These are phyloP conservation scores for Bradypodion ventrale DNA, from an alignment of 2,797 vertebrate species.

Conservation along the genomic window DNA sequence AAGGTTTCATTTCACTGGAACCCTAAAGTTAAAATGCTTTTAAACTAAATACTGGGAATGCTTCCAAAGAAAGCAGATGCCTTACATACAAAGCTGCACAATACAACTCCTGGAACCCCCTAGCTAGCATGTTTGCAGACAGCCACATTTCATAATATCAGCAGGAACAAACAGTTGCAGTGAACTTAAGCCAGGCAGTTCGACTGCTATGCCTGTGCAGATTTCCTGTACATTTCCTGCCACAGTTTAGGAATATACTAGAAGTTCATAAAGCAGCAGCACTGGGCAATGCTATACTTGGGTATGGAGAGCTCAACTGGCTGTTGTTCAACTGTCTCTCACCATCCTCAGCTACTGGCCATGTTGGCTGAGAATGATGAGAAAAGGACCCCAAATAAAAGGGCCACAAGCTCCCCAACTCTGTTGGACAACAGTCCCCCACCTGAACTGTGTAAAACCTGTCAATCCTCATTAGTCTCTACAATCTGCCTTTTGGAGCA, in stretches of 20 bases:
- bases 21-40: background rate
- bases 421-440: too few species aligned
- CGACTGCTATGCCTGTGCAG: background rate
- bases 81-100: background rate
- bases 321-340: background rate
- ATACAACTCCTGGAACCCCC: too few species aligned
- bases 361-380: background rate
- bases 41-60: background rate
- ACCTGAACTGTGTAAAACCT: too few species aligned
- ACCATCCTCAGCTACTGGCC: background rate
- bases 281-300: too few species aligned
- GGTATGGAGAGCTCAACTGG: background rate
- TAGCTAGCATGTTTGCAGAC: background rate
- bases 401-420: background rate
- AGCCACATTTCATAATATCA: background rate
- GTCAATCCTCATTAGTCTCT: too few species aligned
- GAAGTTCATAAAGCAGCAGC: background rate
- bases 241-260: background rate
- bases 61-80: background rate
- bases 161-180: background rate
- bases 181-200: background rate
- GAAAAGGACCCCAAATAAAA: background rate
- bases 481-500: background rate
- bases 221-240: background rate
- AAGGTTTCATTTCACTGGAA: background rate